phyloP scores from a whole-genome alignment of 2,797 vertebrate genomes.

The Spinus olivaceus region DNA sequence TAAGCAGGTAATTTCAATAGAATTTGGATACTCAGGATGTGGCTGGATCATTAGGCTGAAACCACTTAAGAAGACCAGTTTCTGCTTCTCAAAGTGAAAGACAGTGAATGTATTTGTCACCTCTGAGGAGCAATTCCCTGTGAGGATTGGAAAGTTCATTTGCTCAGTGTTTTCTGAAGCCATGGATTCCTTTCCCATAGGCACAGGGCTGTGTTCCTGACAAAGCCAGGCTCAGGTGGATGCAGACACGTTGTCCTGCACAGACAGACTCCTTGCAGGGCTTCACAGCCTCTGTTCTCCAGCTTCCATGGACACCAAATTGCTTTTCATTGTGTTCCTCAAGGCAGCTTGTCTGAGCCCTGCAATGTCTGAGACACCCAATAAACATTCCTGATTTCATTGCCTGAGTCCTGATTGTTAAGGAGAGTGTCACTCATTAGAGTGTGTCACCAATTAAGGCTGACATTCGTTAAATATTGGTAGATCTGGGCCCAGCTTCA shows the following conservation, averaged over 20 bases:
- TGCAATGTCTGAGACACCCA: background rate
- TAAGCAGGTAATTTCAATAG: background rate
- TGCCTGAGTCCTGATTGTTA: background rate
- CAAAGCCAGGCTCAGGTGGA: background rate
- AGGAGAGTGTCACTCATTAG: background rate
- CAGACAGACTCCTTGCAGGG: background rate
- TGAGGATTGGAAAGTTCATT: background rate
- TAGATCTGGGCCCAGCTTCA: background rate
- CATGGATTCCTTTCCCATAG: accelerated
- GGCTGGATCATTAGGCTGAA: background rate
- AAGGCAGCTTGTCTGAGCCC: background rate
- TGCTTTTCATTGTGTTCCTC: background rate
- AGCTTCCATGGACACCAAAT: background rate
- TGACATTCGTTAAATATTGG: conserved; percentile 13
- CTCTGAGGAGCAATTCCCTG: background rate
- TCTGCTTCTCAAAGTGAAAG: background rate
- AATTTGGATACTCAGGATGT: background rate
- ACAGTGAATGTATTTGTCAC: background rate
- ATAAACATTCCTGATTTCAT: background rate
- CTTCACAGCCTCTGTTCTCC: background rate
- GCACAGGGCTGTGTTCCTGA: background rate
- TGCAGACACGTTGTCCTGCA: background rate
- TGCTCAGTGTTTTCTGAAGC: background rate
- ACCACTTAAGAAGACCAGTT: background rate
- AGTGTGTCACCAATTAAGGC: conserved; percentile 35